Percentiles rank a stretch among this genome's conserved stretches.
Conservation (phyloP, 2,113 vertebrate species). For the Actenoides hombroni region DNA sequence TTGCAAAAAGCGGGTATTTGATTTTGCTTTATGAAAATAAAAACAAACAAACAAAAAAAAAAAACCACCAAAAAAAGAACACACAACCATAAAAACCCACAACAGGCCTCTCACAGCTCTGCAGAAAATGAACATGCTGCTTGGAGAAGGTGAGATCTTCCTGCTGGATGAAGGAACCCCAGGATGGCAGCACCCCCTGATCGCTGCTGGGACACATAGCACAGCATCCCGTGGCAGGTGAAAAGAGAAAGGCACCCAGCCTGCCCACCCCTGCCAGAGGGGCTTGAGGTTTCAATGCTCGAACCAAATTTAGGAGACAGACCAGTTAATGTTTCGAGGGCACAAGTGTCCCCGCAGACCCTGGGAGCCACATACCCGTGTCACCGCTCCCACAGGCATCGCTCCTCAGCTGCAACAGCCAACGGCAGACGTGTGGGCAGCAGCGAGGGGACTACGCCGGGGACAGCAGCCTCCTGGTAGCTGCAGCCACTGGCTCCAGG, state of each 20-base stretch:
- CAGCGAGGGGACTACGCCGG: not conserved
- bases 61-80: not conserved
- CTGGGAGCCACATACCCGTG: not conserved
- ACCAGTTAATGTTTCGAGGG: not conserved
- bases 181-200: not conserved
- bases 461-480: not conserved
- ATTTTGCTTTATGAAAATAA: not conserved
- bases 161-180: not conserved
- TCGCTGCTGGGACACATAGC: not conserved
- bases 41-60: not conserved
- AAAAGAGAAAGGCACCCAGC: not conserved
- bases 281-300: not conserved
- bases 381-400: not conserved
- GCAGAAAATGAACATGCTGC: not conserved
- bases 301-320: not conserved
- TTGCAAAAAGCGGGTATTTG: not conserved
- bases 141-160: not conserved
- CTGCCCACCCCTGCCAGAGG: not conserved
- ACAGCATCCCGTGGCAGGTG: fast-evolving
- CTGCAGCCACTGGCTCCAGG: not conserved
- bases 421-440: not conserved
- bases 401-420: not conserved
- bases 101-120: not conserved
- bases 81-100: not conserved
- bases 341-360: not conserved